These are phyloP conservation scores for Lasiurus cinereus DNA, from an alignment of 2,113 vertebrate species.

Conservation along the genomic window DNA sequence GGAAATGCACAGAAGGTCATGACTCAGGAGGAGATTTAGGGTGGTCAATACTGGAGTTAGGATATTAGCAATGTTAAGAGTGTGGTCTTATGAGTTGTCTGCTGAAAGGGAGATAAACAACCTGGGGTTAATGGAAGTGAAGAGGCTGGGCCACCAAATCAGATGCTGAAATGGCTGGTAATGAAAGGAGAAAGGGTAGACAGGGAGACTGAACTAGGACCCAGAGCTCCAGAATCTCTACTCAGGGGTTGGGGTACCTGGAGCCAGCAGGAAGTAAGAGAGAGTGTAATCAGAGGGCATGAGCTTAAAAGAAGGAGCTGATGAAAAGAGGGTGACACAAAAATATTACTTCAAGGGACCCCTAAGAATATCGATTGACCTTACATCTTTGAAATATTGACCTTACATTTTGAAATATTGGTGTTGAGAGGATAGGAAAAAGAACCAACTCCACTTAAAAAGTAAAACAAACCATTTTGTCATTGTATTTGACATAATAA, in stretches of 20 bases:
- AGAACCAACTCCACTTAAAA: not conserved
- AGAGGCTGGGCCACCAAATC: not conserved
- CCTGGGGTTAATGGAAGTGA: not conserved
- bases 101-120: not conserved
- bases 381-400: not conserved
- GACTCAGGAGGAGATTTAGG: not conserved
- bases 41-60: not conserved
- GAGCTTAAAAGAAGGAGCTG: not conserved
- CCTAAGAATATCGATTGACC: not conserved
- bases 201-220: not conserved
- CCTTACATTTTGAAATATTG: not conserved
- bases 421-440: not conserved
- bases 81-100: not conserved
- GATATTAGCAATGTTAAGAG: not conserved
- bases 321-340: not conserved
- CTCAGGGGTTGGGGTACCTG: not conserved
- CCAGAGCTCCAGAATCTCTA: not conserved
- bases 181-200: not conserved
- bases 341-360: not conserved
- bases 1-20: not conserved
- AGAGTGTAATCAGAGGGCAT: not conserved
- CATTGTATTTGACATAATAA: not conserved
- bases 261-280: not conserved
- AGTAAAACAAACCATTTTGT: not conserved
- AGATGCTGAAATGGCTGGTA: not conserved